Evolutionary conservation across 2,888 invertebrate species (phyloP).

Genomic region (Blomia tropicalis): DNA sequence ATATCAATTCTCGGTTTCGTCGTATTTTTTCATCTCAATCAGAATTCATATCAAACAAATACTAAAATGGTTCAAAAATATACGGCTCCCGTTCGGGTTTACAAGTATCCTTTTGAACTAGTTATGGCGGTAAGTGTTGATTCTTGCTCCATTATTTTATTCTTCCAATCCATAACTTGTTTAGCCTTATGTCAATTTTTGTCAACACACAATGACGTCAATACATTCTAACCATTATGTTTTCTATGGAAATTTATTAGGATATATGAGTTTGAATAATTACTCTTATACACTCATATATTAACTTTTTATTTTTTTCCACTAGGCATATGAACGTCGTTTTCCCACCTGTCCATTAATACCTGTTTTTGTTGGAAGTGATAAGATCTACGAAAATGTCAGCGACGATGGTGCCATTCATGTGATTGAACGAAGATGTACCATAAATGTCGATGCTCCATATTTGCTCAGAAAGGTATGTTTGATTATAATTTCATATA

Average conservation of each 20-base stretch:
- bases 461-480: slow-evolving; percentile 76
- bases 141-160: background rate
- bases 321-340: slow-evolving; percentile 79
- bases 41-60: slow-evolving; percentile 44
- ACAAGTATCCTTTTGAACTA: slow-evolving; percentile 84
- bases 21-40: too few species aligned
- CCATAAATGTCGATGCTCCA: slow-evolving; percentile 79
- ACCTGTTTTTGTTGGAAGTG: slow-evolving; percentile 78
- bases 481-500: slow-evolving; percentile 3
- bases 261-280: background rate
- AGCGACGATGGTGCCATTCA: slow-evolving; percentile 59
- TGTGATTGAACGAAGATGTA: slow-evolving; percentile 66
- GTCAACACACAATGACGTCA: background rate
- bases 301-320: slow-evolving; percentile 26
- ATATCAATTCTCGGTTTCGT: too few species aligned
- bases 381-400: slow-evolving; percentile 57
- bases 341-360: slow-evolving; percentile 87
- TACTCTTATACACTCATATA: too few species aligned
- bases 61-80: slow-evolving; percentile 88
- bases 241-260: background rate
- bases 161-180: background rate
- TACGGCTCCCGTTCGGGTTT: slow-evolving; percentile 81
- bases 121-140: slow-evolving; percentile 71
- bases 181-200: background rate
- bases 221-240: background rate